These are phyloP conservation scores for Proisotoma minuta DNA, from an alignment of 2,888 invertebrate genomes.

Conservation along the genomic window DNA sequence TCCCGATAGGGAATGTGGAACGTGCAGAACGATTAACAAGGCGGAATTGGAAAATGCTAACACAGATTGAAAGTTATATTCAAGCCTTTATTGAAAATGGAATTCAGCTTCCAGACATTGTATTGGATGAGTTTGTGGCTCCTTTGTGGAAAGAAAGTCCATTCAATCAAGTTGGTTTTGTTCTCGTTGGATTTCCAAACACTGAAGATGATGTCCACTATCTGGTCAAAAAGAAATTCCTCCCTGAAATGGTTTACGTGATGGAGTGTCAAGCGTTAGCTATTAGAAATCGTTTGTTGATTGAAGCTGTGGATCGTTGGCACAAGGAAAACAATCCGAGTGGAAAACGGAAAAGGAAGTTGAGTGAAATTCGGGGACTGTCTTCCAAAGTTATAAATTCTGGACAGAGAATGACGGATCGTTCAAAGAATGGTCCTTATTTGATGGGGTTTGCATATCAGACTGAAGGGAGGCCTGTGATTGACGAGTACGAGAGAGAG, in stretches of 20 bases:
- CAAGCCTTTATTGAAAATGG: conserved; percentile 56
- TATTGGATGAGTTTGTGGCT: conserved; percentile 54
- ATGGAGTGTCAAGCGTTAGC: conserved; percentile 24
- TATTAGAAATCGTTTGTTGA: conserved; percentile 28
- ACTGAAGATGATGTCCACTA: conserved; percentile 56
- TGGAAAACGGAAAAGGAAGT: conserved; percentile 16
- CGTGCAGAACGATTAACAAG: conserved; percentile 22
- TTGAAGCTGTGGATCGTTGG: conserved; percentile 32
- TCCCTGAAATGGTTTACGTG: conserved; percentile 55
- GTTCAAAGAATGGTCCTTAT: background rate
- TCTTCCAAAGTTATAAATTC: background rate
- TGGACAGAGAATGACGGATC: background rate
- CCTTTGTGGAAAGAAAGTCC: conserved; percentile 58
- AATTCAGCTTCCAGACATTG: conserved; percentile 52
- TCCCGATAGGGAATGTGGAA: conserved; percentile 29
- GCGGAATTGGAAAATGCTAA: conserved; percentile 25
- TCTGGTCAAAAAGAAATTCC: conserved; percentile 54
- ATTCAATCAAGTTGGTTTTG: conserved; percentile 55
- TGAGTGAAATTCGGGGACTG: conserved; percentile 4
- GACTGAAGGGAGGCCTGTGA: conserved; percentile 20
- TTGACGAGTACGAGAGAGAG: conserved; percentile 24
- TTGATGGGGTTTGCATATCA: conserved; percentile 23
- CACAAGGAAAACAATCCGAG: conserved; percentile 26
- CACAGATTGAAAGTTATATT: conserved; percentile 47
- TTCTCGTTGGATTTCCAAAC: conserved; percentile 62